These are phyloP conservation scores for Daubentonia madagascariensis DNA, from an alignment of 2,113 vertebrate species.

Conservation along the genomic window DNA sequence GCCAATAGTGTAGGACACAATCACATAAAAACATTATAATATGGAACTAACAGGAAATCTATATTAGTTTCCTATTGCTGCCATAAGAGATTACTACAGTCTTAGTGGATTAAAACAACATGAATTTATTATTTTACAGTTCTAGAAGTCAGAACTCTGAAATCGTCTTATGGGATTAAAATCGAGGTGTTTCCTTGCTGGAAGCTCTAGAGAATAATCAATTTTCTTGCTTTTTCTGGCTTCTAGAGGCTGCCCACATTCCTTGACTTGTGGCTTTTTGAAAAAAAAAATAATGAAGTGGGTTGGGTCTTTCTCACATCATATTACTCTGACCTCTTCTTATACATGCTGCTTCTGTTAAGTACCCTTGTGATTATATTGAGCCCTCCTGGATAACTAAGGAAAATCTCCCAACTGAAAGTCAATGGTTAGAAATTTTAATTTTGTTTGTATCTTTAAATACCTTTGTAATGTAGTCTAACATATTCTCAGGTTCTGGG, in stretches of 20 bases:
- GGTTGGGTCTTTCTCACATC: not conserved
- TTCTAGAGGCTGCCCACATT: not conserved
- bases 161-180: not conserved
- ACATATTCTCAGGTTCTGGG: not conserved
- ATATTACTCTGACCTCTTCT: not conserved
- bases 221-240: not conserved
- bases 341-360: not conserved
- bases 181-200: not conserved
- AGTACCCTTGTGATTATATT: not conserved
- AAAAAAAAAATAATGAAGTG: not conserved
- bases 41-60: not conserved
- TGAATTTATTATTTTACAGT: not conserved
- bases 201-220: not conserved
- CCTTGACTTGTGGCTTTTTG: not conserved
- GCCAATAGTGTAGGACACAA: not conserved
- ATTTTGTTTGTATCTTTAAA: not conserved
- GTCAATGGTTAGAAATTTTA: not conserved
- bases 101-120: not conserved
- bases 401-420: not conserved
- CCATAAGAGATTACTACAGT: not conserved
- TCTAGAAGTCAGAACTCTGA: not conserved
- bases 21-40: not conserved
- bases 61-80: not conserved
- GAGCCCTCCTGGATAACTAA: not conserved
- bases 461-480: not conserved